phyloP scores from a whole-genome alignment of 2,888 invertebrate genomes.

The Diachrysia chrysitis region DNA sequence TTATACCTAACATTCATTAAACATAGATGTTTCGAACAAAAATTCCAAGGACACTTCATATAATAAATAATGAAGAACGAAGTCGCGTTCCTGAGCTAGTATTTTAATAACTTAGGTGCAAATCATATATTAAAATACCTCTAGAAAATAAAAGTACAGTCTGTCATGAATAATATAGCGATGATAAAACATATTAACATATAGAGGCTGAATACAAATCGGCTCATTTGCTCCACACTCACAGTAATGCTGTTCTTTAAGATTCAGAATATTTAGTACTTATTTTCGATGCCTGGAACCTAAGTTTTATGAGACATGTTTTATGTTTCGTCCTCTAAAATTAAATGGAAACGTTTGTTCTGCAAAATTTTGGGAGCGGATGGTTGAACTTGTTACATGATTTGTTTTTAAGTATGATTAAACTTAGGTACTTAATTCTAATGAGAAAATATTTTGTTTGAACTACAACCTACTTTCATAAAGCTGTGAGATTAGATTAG shows the following conservation, averaged over 20 bases:
- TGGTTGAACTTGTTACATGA: conserved; percentile 12
- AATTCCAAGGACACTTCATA: not conserved
- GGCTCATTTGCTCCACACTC: conserved; percentile 67
- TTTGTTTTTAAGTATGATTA: not conserved
- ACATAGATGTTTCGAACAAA: not conserved
- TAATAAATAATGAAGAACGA: not conserved
- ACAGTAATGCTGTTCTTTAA: conserved; percentile 55
- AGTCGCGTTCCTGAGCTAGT: conserved; percentile 29
- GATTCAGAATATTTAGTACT: conserved; percentile 55
- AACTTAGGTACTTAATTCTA: not conserved
- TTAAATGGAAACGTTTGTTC: conserved; percentile 26
- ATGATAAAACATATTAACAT: conserved; percentile 70
- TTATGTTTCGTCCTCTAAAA: conserved; percentile 36
- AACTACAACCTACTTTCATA: not conserved
- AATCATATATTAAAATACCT: conserved; percentile 60
- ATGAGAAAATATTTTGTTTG: not conserved
- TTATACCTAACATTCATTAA: not conserved
- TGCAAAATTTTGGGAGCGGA: not conserved
- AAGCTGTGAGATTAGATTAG: not conserved
- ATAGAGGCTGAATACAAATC: conserved; percentile 75
- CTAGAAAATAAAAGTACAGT: conserved; percentile 66
- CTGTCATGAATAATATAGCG: conserved; percentile 67
- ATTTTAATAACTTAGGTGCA: conserved; percentile 57
- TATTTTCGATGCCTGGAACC: conserved; percentile 51
- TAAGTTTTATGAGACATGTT: conserved; percentile 47